Conservation (phyloP, 2,888 invertebrate genomes). For the Physocephala rufipes region DNA sequence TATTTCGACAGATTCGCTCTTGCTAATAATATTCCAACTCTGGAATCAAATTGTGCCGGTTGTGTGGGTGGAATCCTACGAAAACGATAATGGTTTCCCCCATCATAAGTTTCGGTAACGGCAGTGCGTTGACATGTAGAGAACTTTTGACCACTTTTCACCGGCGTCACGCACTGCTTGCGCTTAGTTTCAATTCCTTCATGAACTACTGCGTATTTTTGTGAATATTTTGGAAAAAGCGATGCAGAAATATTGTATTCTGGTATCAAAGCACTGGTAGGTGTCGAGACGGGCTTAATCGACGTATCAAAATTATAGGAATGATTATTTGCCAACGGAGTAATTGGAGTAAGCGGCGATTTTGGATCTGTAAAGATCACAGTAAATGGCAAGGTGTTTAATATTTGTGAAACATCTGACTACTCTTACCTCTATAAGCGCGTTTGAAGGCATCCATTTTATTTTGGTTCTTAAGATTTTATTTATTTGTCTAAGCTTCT, state of each 20-base stretch:
- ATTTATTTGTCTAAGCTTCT: background rate
- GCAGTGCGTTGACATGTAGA: background rate
- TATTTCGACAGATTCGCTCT: constrained; percentile 48
- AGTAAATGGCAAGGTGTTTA: background rate
- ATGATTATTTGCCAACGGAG: constrained; percentile 22
- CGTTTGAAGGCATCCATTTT: constrained; percentile 36
- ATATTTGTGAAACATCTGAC: background rate
- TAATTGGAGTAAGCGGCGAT: constrained; percentile 40
- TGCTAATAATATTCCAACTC: background rate
- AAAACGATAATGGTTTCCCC: constrained; percentile 5
- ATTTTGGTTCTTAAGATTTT: background rate
- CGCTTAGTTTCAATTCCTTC: background rate
- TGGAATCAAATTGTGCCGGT: constrained; percentile 13
- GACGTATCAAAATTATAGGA: constrained; percentile 36
- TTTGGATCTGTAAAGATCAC: constrained; percentile 38
- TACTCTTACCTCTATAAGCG: constrained; percentile 37
- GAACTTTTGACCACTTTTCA: constrained; percentile 13
- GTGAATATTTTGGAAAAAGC: background rate
- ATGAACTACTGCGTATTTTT: background rate
- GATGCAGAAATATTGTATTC: background rate
- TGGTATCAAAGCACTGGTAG: background rate
- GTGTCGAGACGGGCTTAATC: constrained; percentile 6
- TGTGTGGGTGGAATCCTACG: constrained; percentile 16
- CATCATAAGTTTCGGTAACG: background rate
- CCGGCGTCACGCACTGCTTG: background rate